Evolutionary conservation across 2,888 invertebrate genomes (phyloP).

Genomic region (Drosophila leonis): DNA sequence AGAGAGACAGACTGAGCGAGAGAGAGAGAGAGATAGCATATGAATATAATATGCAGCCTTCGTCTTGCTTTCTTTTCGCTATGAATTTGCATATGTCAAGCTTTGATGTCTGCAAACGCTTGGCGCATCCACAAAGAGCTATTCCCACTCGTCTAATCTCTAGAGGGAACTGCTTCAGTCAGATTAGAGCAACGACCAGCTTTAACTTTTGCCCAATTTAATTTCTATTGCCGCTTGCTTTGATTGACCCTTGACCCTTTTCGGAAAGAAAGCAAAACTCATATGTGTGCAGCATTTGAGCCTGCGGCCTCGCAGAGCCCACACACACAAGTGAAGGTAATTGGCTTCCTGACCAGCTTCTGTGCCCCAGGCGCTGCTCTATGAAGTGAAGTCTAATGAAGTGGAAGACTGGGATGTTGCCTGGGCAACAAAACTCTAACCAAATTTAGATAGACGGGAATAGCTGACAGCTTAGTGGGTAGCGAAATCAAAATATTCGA

Average conservation of each 20-base stretch:
- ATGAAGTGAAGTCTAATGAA: slow-evolving; percentile 60
- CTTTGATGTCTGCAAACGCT: slow-evolving; percentile 58
- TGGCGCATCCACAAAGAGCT: slow-evolving; percentile 47
- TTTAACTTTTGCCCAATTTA: slow-evolving; percentile 42
- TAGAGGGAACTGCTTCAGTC: slow-evolving; percentile 33
- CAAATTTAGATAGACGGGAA: slow-evolving; percentile 5
- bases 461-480: slow-evolving; percentile 33
- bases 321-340: slow-evolving; percentile 72
- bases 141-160: slow-evolving; percentile 24
- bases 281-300: slow-evolving; percentile 36
- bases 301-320: slow-evolving; percentile 35
- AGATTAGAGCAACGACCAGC: slow-evolving; percentile 34
- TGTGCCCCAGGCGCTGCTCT: slow-evolving; percentile 29
- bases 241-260: slow-evolving; percentile 66
- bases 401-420: slow-evolving; percentile 33
- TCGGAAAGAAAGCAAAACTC: slow-evolving; percentile 16
- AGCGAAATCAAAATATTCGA: slow-evolving; percentile 24
- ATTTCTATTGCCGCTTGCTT: slow-evolving; percentile 49
- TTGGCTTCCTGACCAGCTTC: slow-evolving; percentile 51
- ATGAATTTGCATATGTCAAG: slow-evolving; percentile 60
- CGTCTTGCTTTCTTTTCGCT: background rate
- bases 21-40: background rate
- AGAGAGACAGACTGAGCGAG: background rate
- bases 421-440: background rate
- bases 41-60: slow-evolving; percentile 16